Evolutionary conservation across 1,140 invertebrate genomes (phyloP).

Genomic region (Saxidomus purpurata): DNA sequence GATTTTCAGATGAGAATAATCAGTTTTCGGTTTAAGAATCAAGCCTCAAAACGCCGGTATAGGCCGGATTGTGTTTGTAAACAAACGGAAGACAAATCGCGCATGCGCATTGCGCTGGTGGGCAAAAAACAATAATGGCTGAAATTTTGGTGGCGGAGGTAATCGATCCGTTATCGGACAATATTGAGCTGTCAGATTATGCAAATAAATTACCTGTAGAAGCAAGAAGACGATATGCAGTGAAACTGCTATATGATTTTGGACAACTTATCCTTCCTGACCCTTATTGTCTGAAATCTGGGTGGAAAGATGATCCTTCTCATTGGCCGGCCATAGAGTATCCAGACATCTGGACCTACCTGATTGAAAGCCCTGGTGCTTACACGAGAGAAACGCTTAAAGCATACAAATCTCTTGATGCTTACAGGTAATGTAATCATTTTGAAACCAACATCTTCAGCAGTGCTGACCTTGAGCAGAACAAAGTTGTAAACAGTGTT

Average conservation of each 20-base stretch:
- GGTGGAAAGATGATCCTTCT: constrained; percentile 12
- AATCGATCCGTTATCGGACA: no score
- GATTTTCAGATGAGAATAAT: no score
- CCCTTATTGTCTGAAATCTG: neutral
- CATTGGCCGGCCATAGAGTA: neutral
- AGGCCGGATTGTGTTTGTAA: no score
- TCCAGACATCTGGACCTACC: constrained; percentile 25
- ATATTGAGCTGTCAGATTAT: neutral
- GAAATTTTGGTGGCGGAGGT: no score
- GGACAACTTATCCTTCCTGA: constrained; percentile 18
- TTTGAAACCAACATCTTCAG: no score
- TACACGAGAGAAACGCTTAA: constrained; percentile 51
- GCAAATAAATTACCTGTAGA: neutral
- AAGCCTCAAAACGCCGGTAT: no score
- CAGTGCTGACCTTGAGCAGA: no score
- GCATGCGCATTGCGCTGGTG: no score
- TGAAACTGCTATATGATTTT: neutral
- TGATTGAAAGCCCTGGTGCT: neutral
- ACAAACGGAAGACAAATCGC: no score
- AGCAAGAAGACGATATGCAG: neutral
- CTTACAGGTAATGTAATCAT: constrained; percentile 35
- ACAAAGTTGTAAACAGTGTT: no score
- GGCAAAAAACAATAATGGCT: no score
- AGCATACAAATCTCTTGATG: constrained; percentile 60
- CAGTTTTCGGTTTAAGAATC: no score